A percentile compares a stretch with the other conserved stretches of the same genome.
Evolutionary conservation across 2,113 vertebrate genomes (phyloP).

Genomic region (Semicossyphus pulcher): DNA sequence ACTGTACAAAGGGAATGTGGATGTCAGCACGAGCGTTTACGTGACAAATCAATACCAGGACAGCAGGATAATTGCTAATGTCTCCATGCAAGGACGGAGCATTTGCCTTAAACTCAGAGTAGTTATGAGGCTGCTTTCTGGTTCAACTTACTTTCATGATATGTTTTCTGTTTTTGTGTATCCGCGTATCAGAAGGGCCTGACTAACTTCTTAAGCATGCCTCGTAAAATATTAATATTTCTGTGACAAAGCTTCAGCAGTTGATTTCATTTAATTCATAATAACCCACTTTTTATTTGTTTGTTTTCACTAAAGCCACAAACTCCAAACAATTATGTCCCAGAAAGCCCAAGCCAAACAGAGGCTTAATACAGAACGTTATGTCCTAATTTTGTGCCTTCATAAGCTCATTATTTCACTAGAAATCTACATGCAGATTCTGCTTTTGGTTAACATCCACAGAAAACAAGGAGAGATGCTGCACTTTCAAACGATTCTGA

Average conservation of each 20-base stretch:
- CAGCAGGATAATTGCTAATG: constrained; percentile 51
- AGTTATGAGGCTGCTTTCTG: constrained; percentile 10
- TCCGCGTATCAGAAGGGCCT: neutral
- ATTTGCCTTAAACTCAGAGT: constrained; percentile 15
- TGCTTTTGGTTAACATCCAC: neutral
- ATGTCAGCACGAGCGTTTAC: constrained; percentile 56
- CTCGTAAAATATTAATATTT: constrained; percentile 2
- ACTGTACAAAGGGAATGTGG: constrained; percentile 28
- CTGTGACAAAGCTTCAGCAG: constrained; percentile 1
- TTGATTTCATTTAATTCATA: neutral
- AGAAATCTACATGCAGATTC: neutral
- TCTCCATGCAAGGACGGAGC: constrained; percentile 24
- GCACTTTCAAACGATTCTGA: neutral
- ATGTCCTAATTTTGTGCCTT: neutral
- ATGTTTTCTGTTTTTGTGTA: neutral
- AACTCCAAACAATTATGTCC: neutral
- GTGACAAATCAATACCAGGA: constrained; percentile 54
- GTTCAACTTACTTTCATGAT: constrained; percentile 12
- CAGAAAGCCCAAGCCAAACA: neutral
- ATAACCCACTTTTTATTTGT: neutral
- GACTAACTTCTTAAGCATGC: neutral
- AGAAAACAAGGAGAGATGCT: too few relatives aligned
- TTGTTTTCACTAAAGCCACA: neutral
- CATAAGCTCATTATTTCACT: neutral
- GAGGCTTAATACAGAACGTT: neutral